Conservation (phyloP, 1,140 invertebrate species). For the Neodiprion virginianus region DNA sequence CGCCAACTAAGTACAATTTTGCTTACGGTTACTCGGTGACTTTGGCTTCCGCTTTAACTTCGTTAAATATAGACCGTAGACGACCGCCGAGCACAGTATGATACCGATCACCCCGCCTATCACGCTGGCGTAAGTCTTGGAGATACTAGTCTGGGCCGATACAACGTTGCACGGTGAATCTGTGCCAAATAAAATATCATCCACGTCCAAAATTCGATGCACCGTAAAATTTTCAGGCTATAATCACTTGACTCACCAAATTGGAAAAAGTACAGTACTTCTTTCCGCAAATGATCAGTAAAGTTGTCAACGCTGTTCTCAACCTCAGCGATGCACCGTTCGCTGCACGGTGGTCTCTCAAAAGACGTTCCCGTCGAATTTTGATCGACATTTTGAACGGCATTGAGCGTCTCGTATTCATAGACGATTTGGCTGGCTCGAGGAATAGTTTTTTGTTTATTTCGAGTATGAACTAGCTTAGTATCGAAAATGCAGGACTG, state of each 20-base stretch:
- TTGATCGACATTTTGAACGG: background rate
- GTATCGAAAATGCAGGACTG: too few relatives aligned
- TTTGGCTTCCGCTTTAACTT: background rate
- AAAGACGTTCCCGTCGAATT: background rate
- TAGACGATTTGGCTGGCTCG: background rate
- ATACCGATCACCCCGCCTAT: background rate
- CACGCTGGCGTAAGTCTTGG: background rate
- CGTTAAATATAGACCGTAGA: background rate
- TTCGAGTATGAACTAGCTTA: too few relatives aligned
- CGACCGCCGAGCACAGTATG: background rate
- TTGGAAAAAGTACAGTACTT: background rate
- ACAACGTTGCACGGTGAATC: slow-evolving; percentile 1
- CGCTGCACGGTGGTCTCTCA: background rate
- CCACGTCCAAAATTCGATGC: too few relatives aligned
- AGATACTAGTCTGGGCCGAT: background rate
- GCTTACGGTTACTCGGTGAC: background rate
- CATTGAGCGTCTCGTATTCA: background rate
- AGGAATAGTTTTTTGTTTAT: too few relatives aligned
- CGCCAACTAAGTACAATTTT: background rate
- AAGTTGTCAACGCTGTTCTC: background rate
- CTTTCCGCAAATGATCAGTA: background rate
- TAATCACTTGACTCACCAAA: background rate
- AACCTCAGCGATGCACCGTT: background rate
- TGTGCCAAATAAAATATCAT: background rate
- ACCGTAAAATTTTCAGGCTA: background rate